Evolutionary conservation across 2,797 vertebrate genomes (phyloP).

Genomic region (Amniataba percoides): DNA sequence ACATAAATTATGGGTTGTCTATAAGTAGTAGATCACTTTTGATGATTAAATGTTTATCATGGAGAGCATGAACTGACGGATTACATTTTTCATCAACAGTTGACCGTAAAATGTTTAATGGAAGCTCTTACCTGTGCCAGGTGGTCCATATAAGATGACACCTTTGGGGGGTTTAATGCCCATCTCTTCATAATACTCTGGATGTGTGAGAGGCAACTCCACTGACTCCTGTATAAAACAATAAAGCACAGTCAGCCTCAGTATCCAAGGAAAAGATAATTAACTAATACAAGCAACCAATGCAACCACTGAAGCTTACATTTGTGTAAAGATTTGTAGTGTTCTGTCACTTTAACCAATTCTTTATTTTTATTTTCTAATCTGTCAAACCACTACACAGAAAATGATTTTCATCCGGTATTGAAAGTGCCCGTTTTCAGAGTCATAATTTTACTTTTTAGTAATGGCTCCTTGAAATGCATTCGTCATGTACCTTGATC

Average conservation of each 20-base stretch:
- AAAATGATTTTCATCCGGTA: neutral
- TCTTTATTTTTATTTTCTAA: too few species aligned
- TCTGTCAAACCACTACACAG: too few species aligned
- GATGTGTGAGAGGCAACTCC: conserved; percentile 97
- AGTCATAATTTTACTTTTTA: neutral
- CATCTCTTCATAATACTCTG: conserved; percentile 99
- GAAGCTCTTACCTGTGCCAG: conserved; percentile 92
- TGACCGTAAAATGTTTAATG: neutral
- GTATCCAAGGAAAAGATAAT: neutral
- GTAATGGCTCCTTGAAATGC: neutral
- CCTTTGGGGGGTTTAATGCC: conserved; percentile 99
- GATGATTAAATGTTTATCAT: neutral
- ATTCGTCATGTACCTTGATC: conserved; percentile 89
- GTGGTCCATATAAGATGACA: conserved; percentile 96
- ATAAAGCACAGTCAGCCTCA: conserved; percentile 21
- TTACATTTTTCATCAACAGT: neutral
- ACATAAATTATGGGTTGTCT: neutral
- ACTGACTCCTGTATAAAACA: conserved; percentile 91
- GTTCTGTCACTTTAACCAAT: neutral
- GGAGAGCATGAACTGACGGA: neutral
- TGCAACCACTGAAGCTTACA: neutral
- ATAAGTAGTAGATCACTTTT: neutral
- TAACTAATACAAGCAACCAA: neutral
- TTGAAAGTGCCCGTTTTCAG: neutral
- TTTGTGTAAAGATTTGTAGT: neutral